These are phyloP conservation scores for Entomobrya proxima DNA, from an alignment of 2,888 invertebrate species.

Conservation along the genomic window DNA sequence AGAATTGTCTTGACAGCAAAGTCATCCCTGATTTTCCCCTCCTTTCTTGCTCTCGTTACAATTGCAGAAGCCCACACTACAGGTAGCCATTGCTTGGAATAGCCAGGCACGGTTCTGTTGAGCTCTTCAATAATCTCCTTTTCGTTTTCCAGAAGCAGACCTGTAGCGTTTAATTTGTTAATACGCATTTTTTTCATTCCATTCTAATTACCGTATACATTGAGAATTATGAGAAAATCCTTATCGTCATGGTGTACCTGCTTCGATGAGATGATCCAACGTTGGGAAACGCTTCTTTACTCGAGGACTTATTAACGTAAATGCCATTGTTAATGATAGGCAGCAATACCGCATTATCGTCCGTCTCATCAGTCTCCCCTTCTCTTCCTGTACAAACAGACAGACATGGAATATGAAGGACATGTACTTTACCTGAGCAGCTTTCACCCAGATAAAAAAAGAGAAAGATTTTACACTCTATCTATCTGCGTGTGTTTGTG, in stretches of 20 bases:
- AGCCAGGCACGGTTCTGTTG: slow-evolving; percentile 85
- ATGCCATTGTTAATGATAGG: slow-evolving; percentile 90
- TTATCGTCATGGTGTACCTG: slow-evolving; percentile 77
- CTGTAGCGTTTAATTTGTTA: slow-evolving; percentile 77
- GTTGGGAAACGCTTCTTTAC: slow-evolving; percentile 94
- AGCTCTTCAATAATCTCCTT: slow-evolving; percentile 82
- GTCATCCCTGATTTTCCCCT: slow-evolving; percentile 92
- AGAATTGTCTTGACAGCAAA: slow-evolving; percentile 94
- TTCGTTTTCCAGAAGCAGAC: slow-evolving; percentile 89
- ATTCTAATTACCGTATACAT: neutral
- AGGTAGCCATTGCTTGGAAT: slow-evolving; percentile 93
- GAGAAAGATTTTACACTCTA: neutral
- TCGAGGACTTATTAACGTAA: slow-evolving; percentile 90
- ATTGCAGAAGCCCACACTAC: slow-evolving; percentile 95
- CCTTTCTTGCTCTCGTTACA: slow-evolving; percentile 91
- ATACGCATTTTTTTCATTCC: neutral
- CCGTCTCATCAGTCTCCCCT: slow-evolving; percentile 88
- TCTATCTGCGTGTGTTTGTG: neutral
- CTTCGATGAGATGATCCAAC: slow-evolving; percentile 88
- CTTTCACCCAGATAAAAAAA: too few species aligned
- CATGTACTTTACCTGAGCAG: too few species aligned
- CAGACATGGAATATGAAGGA: too few species aligned
- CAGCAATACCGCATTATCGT: slow-evolving; percentile 90
- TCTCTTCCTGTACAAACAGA: slow-evolving; percentile 81
- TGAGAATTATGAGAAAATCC: neutral